These are phyloP conservation scores for Chaetura pelagica DNA, from an alignment of 2,113 vertebrate genomes.

Conservation along the genomic window DNA sequence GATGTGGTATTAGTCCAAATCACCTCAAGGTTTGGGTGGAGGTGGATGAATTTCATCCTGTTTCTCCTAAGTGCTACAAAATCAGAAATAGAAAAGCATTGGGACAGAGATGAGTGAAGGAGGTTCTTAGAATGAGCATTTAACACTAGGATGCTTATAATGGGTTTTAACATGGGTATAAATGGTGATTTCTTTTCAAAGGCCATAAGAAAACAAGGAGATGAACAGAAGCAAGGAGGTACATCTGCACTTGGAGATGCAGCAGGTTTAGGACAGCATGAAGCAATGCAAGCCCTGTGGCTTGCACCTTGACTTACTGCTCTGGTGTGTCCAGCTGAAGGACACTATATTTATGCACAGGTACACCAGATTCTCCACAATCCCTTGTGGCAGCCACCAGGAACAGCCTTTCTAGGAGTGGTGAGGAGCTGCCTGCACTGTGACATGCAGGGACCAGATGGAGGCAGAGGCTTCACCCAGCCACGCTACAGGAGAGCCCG, in stretches of 20 bases:
- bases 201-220: not conserved
- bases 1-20: not conserved
- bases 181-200: not conserved
- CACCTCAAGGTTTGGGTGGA: not conserved
- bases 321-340: not conserved
- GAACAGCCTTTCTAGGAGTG: not conserved
- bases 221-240: not conserved
- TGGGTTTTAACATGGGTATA: not conserved
- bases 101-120: not conserved
- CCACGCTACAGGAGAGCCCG: rapidly evolving
- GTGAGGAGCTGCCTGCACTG: not conserved
- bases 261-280: not conserved
- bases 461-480: not conserved
- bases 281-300: not conserved
- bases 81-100: not conserved
- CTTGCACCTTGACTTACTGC: rapidly evolving
- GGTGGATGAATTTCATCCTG: not conserved
- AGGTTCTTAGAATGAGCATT: not conserved
- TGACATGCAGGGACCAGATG: not conserved
- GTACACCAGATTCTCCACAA: not conserved
- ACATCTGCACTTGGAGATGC: not conserved
- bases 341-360: not conserved
- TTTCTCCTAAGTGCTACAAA: not conserved
- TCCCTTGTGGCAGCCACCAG: not conserved
- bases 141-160: not conserved